Conservation (phyloP, 2,113 vertebrate genomes). For the Caloenas nicobarica region DNA sequence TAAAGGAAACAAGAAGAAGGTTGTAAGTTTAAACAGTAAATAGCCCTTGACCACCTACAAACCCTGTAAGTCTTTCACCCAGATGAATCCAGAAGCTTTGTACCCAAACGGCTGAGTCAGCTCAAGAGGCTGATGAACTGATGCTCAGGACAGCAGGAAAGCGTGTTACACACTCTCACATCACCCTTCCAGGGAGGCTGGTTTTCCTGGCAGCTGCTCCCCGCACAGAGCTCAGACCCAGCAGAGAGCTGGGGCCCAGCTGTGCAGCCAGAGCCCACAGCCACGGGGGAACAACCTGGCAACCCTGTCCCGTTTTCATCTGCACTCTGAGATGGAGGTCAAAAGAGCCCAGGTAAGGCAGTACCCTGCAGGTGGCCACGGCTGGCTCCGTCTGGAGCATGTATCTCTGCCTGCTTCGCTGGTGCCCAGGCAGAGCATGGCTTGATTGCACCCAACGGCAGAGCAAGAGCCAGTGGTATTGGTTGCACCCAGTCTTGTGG, state of each 20-base stretch:
- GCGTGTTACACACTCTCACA: neutral
- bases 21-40: constrained; percentile 14
- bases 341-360: neutral
- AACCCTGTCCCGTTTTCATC: neutral
- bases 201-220: neutral
- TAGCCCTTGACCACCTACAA: constrained; percentile 43
- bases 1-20: neutral
- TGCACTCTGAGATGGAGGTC: neutral
- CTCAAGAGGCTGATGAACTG: neutral
- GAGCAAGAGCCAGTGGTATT: neutral
- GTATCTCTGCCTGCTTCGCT: neutral
- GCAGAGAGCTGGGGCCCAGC: neutral
- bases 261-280: neutral
- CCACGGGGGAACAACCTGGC: neutral
- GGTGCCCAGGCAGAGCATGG: neutral
- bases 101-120: neutral
- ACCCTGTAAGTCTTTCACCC: neutral
- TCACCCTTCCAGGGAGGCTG: neutral
- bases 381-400: neutral
- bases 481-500: neutral
- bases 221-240: neutral
- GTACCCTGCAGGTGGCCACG: neutral
- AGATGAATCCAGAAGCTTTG: neutral
- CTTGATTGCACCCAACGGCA: neutral
- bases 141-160: neutral